Conservation (phyloP, 2,888 invertebrate genomes). For the Cataglyphis albicans region DNA sequence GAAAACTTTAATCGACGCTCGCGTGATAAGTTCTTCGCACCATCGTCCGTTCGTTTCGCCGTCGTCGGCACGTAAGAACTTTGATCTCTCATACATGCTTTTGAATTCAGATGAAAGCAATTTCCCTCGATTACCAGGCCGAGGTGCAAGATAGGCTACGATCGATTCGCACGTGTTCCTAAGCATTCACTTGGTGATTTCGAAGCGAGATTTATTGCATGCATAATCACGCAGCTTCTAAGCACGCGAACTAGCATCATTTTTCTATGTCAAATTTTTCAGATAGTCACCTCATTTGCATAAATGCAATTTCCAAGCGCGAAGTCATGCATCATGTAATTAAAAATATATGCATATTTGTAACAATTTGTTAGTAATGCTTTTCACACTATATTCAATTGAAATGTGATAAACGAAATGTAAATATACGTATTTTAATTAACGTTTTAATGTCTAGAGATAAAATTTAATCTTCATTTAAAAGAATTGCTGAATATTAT, state of each 20-base stretch:
- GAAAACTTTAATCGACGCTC: slow-evolving; percentile 70
- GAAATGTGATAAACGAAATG: slow-evolving; percentile 25
- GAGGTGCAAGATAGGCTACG: slow-evolving; percentile 56
- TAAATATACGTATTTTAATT: not conserved
- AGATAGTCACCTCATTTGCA: slow-evolving; percentile 54
- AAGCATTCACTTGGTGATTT: slow-evolving; percentile 61
- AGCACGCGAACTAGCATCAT: slow-evolving; percentile 64
- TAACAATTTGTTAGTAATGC: slow-evolving; percentile 44
- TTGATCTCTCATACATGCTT: slow-evolving; percentile 71
- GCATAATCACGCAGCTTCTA: slow-evolving; percentile 48
- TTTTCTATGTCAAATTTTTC: slow-evolving; percentile 69
- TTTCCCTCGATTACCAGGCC: slow-evolving; percentile 66
- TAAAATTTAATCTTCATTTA: not conserved
- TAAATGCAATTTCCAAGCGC: slow-evolving; percentile 53
- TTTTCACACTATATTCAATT: slow-evolving; percentile 18
- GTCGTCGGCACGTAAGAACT: slow-evolving; percentile 67
- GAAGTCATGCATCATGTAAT: slow-evolving; percentile 52
- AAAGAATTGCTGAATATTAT: not conserved
- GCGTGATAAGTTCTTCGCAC: slow-evolving; percentile 59
- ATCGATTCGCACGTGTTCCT: slow-evolving; percentile 69
- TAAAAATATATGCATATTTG: slow-evolving; percentile 33
- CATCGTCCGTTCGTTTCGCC: slow-evolving; percentile 50
- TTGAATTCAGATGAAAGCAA: slow-evolving; percentile 75
- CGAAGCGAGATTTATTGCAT: slow-evolving; percentile 65
- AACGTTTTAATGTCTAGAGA: not conserved